Conservation (phyloP, 2,113 vertebrate species). For the Pedionomus torquatus region DNA sequence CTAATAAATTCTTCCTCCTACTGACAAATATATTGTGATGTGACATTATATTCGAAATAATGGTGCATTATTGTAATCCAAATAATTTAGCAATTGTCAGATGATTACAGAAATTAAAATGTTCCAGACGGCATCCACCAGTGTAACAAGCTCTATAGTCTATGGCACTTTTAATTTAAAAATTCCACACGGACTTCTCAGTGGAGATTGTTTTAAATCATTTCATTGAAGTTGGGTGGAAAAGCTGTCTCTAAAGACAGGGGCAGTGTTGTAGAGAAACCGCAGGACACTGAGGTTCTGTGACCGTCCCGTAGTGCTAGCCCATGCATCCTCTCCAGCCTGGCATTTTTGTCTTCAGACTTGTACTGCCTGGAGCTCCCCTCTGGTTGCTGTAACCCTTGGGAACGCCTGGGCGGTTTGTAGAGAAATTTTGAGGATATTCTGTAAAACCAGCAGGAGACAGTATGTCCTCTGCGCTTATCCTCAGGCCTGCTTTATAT, state of each 20-base stretch:
- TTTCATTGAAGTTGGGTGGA: neutral
- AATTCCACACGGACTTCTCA: neutral
- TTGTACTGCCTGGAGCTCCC: neutral
- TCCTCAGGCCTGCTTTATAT: neutral
- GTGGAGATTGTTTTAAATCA: neutral
- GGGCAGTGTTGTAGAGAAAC: neutral
- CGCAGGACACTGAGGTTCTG: neutral
- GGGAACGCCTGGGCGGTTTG: neutral
- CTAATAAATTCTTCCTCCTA: neutral
- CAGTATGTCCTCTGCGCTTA: neutral
- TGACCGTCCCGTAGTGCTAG: fast-evolving
- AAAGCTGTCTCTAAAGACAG: neutral
- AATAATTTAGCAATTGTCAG: neutral
- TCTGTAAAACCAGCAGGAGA: neutral
- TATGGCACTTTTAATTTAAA: neutral
- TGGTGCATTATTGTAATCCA: neutral
- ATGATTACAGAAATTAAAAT: neutral
- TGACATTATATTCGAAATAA: neutral
- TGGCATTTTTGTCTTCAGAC: neutral
- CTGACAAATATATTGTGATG: neutral
- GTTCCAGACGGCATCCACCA: neutral
- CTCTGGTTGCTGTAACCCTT: neutral
- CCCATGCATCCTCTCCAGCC: neutral
- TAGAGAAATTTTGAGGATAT: neutral
- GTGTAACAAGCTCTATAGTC: neutral